Percentiles rank a stretch among this genome's conserved stretches.
phyloP scores from a whole-genome alignment of 2,797 vertebrate species.

The Halcyon badia region DNA sequence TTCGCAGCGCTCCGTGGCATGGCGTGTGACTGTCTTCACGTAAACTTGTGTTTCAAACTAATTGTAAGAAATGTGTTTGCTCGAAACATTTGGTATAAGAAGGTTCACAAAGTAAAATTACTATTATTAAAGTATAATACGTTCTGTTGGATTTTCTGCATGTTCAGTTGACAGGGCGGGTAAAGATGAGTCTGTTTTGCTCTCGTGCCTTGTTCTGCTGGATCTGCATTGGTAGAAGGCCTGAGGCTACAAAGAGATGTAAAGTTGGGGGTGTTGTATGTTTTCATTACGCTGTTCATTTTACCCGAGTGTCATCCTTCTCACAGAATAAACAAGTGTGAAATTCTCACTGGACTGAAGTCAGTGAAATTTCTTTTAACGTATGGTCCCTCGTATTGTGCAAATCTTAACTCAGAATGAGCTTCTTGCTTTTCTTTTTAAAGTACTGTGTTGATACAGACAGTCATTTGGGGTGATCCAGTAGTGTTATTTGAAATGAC shows the following conservation, averaged over 20 bases:
- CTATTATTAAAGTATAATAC: background rate
- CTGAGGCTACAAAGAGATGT: background rate
- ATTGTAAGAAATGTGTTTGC: background rate
- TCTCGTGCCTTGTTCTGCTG: background rate
- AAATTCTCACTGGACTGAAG: background rate
- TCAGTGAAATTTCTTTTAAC: background rate
- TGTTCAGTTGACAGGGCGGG: background rate
- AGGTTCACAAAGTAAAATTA: background rate
- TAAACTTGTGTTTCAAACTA: background rate
- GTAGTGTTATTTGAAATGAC: too few relatives aligned
- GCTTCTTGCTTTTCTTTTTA: background rate
- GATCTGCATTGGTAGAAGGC: background rate
- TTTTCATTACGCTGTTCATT: background rate
- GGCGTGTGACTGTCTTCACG: background rate
- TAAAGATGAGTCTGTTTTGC: background rate
- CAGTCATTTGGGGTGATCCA: background rate
- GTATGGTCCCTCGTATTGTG: background rate
- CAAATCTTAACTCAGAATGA: background rate
- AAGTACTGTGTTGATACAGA: background rate
- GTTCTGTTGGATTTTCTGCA: background rate
- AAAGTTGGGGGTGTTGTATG: background rate
- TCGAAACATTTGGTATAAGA: background rate
- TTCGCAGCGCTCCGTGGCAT: background rate
- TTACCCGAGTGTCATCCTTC: background rate
- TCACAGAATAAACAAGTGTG: background rate